A percentile compares a stretch with the other conserved stretches of the same genome.
These are phyloP conservation scores for Pedionomus torquatus DNA, from an alignment of 2,113 vertebrate genomes.

Conservation along the genomic window DNA sequence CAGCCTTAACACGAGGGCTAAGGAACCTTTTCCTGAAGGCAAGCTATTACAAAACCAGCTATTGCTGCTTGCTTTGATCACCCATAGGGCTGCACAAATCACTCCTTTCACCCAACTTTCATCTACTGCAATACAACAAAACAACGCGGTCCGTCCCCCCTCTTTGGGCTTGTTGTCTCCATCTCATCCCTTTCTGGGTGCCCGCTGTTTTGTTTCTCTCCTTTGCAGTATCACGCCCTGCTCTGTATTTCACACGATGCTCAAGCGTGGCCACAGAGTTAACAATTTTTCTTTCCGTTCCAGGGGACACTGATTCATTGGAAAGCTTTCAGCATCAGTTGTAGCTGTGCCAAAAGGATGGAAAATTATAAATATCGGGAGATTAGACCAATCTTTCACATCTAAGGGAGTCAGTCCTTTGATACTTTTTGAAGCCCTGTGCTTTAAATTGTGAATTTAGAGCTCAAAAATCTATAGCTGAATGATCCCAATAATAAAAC, in stretches of 20 bases:
- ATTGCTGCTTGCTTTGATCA: not conserved
- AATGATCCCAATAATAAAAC: conserved; percentile 14
- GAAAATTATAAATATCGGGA: conserved; percentile 21
- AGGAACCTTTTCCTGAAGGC: not conserved
- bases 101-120: not conserved
- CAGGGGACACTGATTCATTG: not conserved
- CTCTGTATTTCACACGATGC: not conserved
- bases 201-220: not conserved
- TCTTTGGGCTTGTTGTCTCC: not conserved
- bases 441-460: not conserved
- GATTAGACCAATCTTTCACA: conserved; percentile 8
- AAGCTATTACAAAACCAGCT: not conserved
- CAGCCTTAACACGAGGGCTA: not conserved
- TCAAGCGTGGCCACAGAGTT: fast-evolving
- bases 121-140: not conserved
- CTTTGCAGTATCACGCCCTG: not conserved
- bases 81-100: not conserved
- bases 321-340: not conserved
- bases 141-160: fast-evolving
- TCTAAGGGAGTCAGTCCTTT: not conserved
- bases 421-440: not conserved
- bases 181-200: not conserved
- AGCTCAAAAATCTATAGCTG: not conserved
- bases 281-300: not conserved
- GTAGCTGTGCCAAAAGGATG: not conserved